phyloP scores from a whole-genome alignment of 2,888 invertebrate species.

The Eledona agricola region DNA sequence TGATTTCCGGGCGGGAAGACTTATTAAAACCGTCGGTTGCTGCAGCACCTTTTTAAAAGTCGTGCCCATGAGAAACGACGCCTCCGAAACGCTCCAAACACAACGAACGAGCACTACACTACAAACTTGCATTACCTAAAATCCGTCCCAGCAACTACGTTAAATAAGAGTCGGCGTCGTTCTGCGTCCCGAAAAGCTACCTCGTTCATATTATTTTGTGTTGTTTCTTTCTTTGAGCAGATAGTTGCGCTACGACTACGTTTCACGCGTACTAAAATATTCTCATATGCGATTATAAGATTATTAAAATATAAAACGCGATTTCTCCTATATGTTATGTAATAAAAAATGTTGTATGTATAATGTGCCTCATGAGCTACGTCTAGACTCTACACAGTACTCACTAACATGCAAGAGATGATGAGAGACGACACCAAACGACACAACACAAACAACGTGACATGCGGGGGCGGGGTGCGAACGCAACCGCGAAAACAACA shows the following conservation, averaged over 20 bases:
- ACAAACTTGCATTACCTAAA: slow-evolving; percentile 50
- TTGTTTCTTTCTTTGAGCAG: slow-evolving; percentile 48
- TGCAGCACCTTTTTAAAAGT: slow-evolving; percentile 60
- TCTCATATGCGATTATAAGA: slow-evolving; percentile 56
- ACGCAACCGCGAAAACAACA: slow-evolving; percentile 41
- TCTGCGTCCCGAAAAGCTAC: slow-evolving; percentile 54
- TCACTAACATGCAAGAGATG: slow-evolving; percentile 57
- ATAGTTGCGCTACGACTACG: slow-evolving; percentile 56
- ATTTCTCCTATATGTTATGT: slow-evolving; percentile 51
- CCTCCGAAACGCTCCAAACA: slow-evolving; percentile 44
- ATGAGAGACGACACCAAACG: slow-evolving; percentile 54
- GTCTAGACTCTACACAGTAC: slow-evolving; percentile 59
- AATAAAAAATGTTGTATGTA: slow-evolving; percentile 41
- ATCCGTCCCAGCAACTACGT: slow-evolving; percentile 38
- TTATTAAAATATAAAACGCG: slow-evolving; percentile 62
- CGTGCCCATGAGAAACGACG: slow-evolving; percentile 57
- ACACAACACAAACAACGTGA: slow-evolving; percentile 49
- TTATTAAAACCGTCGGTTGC: slow-evolving; percentile 57
- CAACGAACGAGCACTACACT: no score
- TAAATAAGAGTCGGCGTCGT: slow-evolving; percentile 46
- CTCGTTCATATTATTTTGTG: slow-evolving; percentile 35
- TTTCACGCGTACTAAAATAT: slow-evolving; percentile 61
- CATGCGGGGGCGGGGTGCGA: slow-evolving; percentile 53
- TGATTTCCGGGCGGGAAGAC: slow-evolving; percentile 64
- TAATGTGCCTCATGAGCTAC: slow-evolving; percentile 59